Conservation (phyloP, 92 coral and sea anemone species). For the Ricordea florida region DNA sequence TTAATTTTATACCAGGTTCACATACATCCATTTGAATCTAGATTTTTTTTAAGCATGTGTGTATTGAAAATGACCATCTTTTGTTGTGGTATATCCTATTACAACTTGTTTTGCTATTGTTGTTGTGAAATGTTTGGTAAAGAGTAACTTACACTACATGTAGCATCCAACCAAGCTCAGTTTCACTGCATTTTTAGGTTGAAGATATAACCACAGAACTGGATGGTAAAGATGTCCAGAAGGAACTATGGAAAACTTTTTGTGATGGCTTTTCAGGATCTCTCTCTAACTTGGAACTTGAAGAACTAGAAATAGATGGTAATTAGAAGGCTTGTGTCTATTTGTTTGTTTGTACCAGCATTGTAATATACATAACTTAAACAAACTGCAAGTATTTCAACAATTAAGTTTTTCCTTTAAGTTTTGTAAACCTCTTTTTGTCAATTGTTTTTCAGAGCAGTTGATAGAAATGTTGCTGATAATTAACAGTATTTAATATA, state of each 20-base stretch:
- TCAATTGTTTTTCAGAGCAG: neutral
- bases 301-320: constrained; percentile 81
- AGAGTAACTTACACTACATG: neutral
- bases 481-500: neutral
- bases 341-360: neutral
- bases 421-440: neutral
- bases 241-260: constrained; percentile 73
- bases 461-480: neutral
- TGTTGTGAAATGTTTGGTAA: neutral
- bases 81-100: neutral
- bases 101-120: no score
- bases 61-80: neutral
- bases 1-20: neutral
- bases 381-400: neutral
- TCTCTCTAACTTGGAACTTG: constrained; percentile 77
- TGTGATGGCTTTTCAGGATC: constrained; percentile 49
- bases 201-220: constrained; percentile 48
- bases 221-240: constrained; percentile 33
- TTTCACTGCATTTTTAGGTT: constrained; percentile 9
- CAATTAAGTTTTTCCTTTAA: neutral
- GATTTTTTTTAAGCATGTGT: neutral
- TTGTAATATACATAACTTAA: neutral
- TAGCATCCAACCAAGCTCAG: neutral
- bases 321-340: neutral
- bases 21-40: neutral